Conservation (phyloP, 2,888 invertebrate species). For the Microdon myrmicae region DNA sequence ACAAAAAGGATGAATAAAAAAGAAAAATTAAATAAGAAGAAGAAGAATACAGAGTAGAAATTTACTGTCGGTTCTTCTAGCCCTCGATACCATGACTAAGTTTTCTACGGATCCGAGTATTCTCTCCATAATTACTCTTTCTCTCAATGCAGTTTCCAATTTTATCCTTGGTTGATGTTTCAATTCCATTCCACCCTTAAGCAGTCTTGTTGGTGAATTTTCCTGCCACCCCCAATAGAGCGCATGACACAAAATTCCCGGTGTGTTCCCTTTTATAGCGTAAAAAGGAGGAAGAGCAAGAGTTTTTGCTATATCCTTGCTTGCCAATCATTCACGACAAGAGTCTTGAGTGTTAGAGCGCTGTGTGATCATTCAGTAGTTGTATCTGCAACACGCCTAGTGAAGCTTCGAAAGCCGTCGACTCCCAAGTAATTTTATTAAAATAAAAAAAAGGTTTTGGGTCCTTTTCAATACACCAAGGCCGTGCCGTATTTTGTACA, state of each 20-base stretch:
- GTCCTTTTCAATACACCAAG: constrained; percentile 14
- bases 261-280: constrained; percentile 28
- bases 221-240: constrained; percentile 20
- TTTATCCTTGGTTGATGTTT: constrained; percentile 24
- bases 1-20: too few species aligned
- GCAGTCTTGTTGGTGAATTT: constrained; percentile 31
- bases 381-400: constrained; percentile 47
- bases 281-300: background rate
- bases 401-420: constrained; percentile 23
- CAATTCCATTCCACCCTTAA: constrained; percentile 35
- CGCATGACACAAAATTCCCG: constrained; percentile 32
- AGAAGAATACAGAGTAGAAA: constrained; percentile 3
- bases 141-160: constrained; percentile 45
- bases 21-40: too few species aligned
- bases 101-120: constrained; percentile 27
- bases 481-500: constrained; percentile 14
- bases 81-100: constrained; percentile 45
- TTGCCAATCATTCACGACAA: constrained; percentile 24
- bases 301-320: constrained; percentile 25
- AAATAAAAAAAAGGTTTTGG: background rate
- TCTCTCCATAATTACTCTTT: constrained; percentile 15
- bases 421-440: constrained; percentile 1
- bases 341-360: constrained; percentile 35
- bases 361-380: constrained; percentile 44
- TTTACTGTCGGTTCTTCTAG: constrained; percentile 18